These are phyloP conservation scores for Danio kyathit DNA, from an alignment of 2,797 vertebrate genomes.

Conservation along the genomic window DNA sequence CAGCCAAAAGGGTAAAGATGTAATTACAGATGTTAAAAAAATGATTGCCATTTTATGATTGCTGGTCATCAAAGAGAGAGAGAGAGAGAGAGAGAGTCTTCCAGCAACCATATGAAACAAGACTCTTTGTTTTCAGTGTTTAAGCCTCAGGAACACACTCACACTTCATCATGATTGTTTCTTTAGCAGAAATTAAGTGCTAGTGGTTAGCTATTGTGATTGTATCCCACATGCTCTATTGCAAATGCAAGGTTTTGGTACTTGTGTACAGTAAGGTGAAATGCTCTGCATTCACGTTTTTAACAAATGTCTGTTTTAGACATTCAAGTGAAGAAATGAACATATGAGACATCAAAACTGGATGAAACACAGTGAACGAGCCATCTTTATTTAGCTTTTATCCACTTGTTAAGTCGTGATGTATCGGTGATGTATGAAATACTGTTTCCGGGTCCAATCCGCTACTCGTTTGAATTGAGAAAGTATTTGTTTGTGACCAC, in stretches of 20 bases:
- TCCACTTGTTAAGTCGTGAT: no score
- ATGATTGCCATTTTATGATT: slow-evolving; percentile 69
- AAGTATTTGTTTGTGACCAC: no score
- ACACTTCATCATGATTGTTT: not conserved
- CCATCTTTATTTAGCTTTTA: no score
- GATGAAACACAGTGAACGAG: no score
- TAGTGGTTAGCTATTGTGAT: not conserved
- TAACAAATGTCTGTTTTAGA: no score
- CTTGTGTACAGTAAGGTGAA: no score
- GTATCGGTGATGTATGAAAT: no score
- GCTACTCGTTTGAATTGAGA: no score
- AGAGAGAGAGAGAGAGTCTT: slow-evolving; percentile 27
- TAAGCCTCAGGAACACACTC: not conserved
- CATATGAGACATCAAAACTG: no score
- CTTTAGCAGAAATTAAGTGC: not conserved
- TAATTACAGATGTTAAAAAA: slow-evolving; percentile 72
- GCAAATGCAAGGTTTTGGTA: not conserved
- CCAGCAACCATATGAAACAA: slow-evolving; percentile 47
- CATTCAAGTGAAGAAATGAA: no score
- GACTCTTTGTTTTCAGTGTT: slow-evolving; percentile 38
- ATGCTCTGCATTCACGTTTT: no score
- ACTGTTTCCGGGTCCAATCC: no score
- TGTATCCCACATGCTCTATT: not conserved
- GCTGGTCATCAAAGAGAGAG: slow-evolving; percentile 12
- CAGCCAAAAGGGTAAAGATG: slow-evolving; percentile 65